Base-by-base conservation (phyloP, 2,113 vertebrate species). In the Hippoglossus stenolepis region DNA sequence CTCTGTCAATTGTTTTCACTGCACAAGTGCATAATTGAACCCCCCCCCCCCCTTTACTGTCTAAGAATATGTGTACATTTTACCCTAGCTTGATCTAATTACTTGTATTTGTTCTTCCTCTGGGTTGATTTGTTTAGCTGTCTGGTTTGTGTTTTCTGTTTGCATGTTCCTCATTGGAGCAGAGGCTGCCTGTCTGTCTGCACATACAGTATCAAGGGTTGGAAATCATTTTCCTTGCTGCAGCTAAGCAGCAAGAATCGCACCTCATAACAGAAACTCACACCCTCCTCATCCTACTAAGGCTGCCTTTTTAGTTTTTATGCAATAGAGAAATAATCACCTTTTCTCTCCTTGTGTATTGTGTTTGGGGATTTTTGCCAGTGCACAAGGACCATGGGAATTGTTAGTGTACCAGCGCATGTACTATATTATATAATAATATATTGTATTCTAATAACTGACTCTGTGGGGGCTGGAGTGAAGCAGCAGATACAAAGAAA, bases 391-490 rank as follows among this genome's bases (percentile, higher is more conserved):
- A 87, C 65, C 74, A 73, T 4, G 70, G 84, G 84, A 91, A 87
- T 87, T 86, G 73, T 89, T 85, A 89, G 83, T 81, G 80, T 82
- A 85, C 68, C 85, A 74, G 85, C 84, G 87, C 91, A 90, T 92
- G 88, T 87, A 90, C 89, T 88, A 82, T 77, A 86, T 92, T 93
- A 90, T 90, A 89, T 92, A 93, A 93, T 91, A 87, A 88, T 88
- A 88, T 90, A 90, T 80, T 86, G 83, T 83, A 85, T 91, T 86
- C 80, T 91, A 90, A 90, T 91, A 90, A 90, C 84, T 91, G 82
- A 79, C 87, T 90, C 71, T 89, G 90, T 91, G 90, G 89, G 90
- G 87, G 87, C 84, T 90, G 85, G 76, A 89, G 85, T 79, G 86
- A 80, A 88, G 84, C 84, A 75, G 84, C 75, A 79, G 83, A 91